A percentile compares a stretch with the other conserved stretches of the same genome.
These are phyloP conservation scores for Zaprionus lachaisei DNA, from an alignment of 1,140 invertebrate genomes.

Conservation along the genomic window DNA sequence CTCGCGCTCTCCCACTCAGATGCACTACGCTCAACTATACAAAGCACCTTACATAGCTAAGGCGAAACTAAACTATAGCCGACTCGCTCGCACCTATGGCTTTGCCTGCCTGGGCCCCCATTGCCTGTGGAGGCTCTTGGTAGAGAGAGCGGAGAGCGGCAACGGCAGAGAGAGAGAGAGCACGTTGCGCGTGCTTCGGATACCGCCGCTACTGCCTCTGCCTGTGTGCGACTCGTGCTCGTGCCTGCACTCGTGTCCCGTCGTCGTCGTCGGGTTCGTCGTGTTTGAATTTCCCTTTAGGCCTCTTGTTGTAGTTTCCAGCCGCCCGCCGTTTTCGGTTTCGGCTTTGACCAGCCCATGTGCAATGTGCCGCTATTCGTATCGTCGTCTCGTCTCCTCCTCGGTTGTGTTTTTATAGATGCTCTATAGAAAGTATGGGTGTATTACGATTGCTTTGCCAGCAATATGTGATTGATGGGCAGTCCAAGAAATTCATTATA, in stretches of 20 bases:
- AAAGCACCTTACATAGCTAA: conserved; percentile 76
- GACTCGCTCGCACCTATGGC: conserved; percentile 54
- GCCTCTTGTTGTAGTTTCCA: conserved; percentile 73
- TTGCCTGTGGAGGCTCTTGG: conserved; percentile 6
- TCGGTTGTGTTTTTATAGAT: conserved; percentile 45
- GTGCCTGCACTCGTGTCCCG: conserved; percentile 29
- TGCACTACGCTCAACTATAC: conserved; percentile 76
- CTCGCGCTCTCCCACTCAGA: conserved; percentile 79
- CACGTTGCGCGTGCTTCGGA: conserved; percentile 71
- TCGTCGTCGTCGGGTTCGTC: conserved; percentile 5
- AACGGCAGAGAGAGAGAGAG: conserved; percentile 44
- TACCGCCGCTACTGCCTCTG: conserved; percentile 36
- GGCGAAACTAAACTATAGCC: conserved; percentile 69
- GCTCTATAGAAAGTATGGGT: conserved; percentile 15
- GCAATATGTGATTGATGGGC: conserved; percentile 35
- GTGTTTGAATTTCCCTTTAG: conserved; percentile 68
- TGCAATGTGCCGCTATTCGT: conserved; percentile 70
- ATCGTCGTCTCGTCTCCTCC: conserved; percentile 45
- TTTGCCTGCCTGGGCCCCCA: background rate
- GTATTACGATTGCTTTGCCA: conserved; percentile 39
- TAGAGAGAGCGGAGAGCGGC: conserved; percentile 25
- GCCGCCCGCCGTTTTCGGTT: conserved; percentile 54
- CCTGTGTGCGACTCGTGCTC: background rate
- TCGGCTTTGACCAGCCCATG: conserved; percentile 47
- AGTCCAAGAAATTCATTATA: background rate